Evolutionary conservation across 2,113 vertebrate species (phyloP).

Genomic region (Mastomys natalensis): DNA sequence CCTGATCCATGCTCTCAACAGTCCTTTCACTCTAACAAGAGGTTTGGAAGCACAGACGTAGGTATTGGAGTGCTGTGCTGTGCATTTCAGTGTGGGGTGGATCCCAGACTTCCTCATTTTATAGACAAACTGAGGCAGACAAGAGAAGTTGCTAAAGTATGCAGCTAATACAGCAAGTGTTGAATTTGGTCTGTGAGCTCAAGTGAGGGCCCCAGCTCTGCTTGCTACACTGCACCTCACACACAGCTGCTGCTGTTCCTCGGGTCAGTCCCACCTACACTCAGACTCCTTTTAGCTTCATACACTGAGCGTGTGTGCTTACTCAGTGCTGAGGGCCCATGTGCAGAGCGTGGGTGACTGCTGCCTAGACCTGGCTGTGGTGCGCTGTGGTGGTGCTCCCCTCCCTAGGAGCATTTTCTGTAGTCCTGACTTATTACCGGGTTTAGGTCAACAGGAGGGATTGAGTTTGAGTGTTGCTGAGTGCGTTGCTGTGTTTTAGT

Average conservation of each 20-base stretch:
- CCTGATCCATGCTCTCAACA: neutral
- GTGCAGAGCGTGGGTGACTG: neutral
- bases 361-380: neutral
- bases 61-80: neutral
- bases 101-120: neutral
- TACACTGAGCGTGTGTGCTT: neutral
- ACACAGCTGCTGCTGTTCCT: neutral
- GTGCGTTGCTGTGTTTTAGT: constrained; percentile 30
- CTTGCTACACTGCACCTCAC: too few species aligned
- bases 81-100: neutral
- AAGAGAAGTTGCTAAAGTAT: neutral
- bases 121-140: neutral
- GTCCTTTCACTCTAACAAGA: neutral
- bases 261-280: neutral
- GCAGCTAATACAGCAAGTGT: neutral
- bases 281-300: neutral
- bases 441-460: neutral
- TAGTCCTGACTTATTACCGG: neutral
- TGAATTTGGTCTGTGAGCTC: neutral
- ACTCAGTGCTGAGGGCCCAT: neutral
- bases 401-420: neutral
- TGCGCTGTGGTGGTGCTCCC: neutral
- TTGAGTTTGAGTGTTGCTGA: constrained; percentile 21
- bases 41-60: too few species aligned
- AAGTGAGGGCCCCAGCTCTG: neutral